phyloP scores from a whole-genome alignment of 2,888 invertebrate genomes.

The Lasioglossum leucozonium region DNA sequence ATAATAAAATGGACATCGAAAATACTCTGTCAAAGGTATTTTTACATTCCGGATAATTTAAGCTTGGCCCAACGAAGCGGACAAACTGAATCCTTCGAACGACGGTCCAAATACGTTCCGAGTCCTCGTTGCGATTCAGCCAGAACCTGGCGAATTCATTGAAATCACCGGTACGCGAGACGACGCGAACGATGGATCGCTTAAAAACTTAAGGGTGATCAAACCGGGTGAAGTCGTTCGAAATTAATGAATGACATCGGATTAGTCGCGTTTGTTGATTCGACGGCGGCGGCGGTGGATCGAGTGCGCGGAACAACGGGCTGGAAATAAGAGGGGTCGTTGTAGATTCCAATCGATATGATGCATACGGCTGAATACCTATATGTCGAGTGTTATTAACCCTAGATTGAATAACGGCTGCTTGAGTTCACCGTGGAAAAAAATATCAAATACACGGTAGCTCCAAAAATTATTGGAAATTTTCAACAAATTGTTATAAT shows the following conservation, averaged over 20 bases:
- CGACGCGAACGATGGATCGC: constrained; percentile 14
- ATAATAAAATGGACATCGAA: neutral
- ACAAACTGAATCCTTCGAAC: neutral
- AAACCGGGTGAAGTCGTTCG: constrained; percentile 75
- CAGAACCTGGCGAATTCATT: neutral
- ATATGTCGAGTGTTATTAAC: constrained; percentile 79
- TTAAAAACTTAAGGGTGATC: constrained; percentile 67
- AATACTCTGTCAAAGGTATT: neutral
- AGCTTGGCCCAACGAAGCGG: neutral
- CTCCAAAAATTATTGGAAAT: neutral
- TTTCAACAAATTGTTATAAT: too few relatives aligned
- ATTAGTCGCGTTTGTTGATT: constrained; percentile 80
- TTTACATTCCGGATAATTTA: neutral
- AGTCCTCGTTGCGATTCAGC: neutral
- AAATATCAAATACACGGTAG: neutral
- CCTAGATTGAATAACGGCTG: neutral
- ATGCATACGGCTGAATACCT: constrained; percentile 71
- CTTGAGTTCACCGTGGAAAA: neutral
- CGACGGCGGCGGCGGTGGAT: constrained; percentile 65
- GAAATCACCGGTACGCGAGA: neutral
- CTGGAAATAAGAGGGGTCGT: constrained; percentile 69
- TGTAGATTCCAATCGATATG: constrained; percentile 78
- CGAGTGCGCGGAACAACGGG: constrained; percentile 58
- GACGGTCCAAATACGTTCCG: neutral
- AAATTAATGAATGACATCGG: constrained; percentile 81